Conservation (phyloP, 2,888 invertebrate species). For the Aspidapion aeneum region DNA sequence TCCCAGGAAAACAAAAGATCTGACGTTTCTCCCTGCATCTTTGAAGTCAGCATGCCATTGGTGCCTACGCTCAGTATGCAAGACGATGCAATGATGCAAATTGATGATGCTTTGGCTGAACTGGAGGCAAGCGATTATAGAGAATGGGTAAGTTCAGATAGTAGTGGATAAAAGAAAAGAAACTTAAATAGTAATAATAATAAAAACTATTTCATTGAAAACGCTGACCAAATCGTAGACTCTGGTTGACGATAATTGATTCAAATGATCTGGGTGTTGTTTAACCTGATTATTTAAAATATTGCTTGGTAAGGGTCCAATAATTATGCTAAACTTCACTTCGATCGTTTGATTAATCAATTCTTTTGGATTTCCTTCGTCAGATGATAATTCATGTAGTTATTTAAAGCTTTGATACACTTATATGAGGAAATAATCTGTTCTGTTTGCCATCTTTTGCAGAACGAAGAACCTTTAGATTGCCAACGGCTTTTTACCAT, state of each 20-base stretch:
- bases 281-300: too few relatives aligned
- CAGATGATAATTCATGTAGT: too few relatives aligned
- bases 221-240: not conserved
- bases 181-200: not conserved
- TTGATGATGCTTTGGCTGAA: constrained; percentile 85
- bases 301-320: too few relatives aligned
- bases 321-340: too few relatives aligned
- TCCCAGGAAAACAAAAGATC: constrained; percentile 17
- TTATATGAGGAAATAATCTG: too few relatives aligned
- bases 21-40: constrained; percentile 36
- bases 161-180: not conserved
- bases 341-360: too few relatives aligned
- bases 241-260: too few relatives aligned
- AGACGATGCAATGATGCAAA: constrained; percentile 72
- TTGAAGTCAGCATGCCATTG: constrained; percentile 65
- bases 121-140: constrained; percentile 89
- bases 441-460: too few relatives aligned
- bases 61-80: constrained; percentile 65
- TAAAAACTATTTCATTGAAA: not conserved
- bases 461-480: constrained; percentile 73
- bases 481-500: constrained; percentile 65
- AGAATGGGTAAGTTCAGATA: constrained; percentile 63
- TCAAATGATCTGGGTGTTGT: too few relatives aligned
- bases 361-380: too few relatives aligned
- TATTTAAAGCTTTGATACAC: too few relatives aligned